Conservation (phyloP, 2,888 invertebrate genomes). For the Antitype chi region DNA sequence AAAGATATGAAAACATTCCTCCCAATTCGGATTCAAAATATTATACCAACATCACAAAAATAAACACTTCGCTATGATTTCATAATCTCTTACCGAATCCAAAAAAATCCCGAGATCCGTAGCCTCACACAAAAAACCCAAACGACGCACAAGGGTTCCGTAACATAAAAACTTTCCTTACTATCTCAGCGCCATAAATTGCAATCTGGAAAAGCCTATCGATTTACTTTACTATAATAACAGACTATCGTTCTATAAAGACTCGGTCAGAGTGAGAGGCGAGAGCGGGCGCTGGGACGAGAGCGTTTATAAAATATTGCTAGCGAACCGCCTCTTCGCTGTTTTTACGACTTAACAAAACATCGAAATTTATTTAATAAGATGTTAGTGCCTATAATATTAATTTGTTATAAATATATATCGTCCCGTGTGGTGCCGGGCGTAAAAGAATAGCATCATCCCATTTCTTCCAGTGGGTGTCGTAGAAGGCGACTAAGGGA, state of each 20-base stretch:
- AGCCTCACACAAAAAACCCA: conserved; percentile 41
- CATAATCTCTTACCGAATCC: conserved; percentile 26
- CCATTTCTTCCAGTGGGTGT: too few species aligned
- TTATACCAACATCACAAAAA: conserved; percentile 14
- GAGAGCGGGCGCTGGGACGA: not conserved
- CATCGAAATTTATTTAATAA: not conserved
- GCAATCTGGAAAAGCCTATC: conserved; percentile 71
- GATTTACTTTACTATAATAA: conserved; percentile 73
- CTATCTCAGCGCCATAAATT: conserved; percentile 72
- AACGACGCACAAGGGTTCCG: conserved; percentile 62
- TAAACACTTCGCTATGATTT: conserved; percentile 24
- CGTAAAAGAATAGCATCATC: too few species aligned
- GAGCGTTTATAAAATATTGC: not conserved
- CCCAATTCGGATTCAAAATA: not conserved
- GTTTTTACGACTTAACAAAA: not conserved
- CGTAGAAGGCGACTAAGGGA: too few species aligned
- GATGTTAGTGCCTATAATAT: not conserved
- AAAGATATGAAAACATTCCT: not conserved
- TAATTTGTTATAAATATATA: not conserved
- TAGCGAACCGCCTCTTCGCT: not conserved
- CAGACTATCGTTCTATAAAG: conserved; percentile 45
- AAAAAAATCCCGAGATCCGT: conserved; percentile 29
- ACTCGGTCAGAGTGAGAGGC: not conserved
- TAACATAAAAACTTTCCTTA: conserved; percentile 67
- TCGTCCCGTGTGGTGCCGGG: too few species aligned